phyloP scores from a whole-genome alignment of 2,113 vertebrate genomes.

The Microtus montanus region DNA sequence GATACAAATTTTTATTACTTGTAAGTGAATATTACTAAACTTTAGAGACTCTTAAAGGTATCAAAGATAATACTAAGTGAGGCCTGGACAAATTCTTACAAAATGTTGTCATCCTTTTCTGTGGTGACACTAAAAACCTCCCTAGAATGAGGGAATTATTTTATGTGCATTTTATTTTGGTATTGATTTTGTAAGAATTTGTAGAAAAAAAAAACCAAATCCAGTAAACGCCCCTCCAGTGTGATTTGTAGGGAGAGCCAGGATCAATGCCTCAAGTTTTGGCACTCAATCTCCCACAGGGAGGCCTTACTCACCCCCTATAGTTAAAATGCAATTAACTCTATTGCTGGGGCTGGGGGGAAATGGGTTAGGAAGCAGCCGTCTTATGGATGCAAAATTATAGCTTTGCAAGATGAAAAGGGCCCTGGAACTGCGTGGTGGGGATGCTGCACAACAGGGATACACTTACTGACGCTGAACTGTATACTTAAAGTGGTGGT shows the following conservation, averaged over 20 bases:
- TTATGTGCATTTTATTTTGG: conserved; percentile 9
- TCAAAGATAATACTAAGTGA: background rate
- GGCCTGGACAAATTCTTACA: background rate
- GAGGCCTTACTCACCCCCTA: background rate
- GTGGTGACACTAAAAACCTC: background rate
- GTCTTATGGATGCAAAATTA: background rate
- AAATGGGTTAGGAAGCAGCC: background rate
- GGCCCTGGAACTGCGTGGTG: background rate
- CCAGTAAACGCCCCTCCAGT: background rate
- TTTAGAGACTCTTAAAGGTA: background rate
- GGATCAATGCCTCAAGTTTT: background rate
- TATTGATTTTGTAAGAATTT: conserved; percentile 44
- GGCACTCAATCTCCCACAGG: background rate
- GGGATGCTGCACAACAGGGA: background rate
- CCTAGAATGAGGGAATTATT: conserved; percentile 35
- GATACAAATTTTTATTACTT: background rate
- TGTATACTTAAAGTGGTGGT: background rate
- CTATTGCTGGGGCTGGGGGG: background rate
- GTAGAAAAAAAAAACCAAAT: background rate
- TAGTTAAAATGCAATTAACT: conserved; percentile 15
- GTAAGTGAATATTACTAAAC: conserved; percentile 22
- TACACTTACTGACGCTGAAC: background rate
- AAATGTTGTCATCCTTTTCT: background rate
- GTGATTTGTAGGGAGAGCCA: background rate
- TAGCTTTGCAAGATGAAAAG: background rate